Conservation (phyloP, 2,797 vertebrate genomes). For the Acanthurus leucopareius region DNA sequence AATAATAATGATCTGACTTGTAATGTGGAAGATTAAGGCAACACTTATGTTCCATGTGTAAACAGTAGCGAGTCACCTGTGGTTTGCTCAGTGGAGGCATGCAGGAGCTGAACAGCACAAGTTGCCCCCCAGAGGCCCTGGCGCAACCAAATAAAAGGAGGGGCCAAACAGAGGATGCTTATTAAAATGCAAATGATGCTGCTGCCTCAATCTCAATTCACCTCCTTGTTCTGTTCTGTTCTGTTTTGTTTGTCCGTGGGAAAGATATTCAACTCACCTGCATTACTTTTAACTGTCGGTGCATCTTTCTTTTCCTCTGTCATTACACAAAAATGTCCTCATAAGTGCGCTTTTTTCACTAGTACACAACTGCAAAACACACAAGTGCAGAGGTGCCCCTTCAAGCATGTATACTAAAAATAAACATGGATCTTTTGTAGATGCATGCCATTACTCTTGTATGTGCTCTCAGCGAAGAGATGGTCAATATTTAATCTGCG, state of each 20-base stretch:
- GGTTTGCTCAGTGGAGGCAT: conserved; percentile 62
- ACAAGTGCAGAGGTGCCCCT: conserved; percentile 37
- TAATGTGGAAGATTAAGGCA: neutral
- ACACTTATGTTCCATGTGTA: neutral
- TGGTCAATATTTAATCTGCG: conserved; percentile 79
- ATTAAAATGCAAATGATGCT: conserved; percentile 85
- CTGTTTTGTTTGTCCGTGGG: conserved; percentile 66
- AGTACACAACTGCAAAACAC: conserved; percentile 6
- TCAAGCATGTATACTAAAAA: conserved; percentile 73
- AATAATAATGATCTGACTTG: conserved; percentile 5
- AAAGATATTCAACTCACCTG: conserved; percentile 23
- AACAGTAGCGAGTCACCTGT: conserved; percentile 41
- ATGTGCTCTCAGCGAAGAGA: conserved; percentile 57
- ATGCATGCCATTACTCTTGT: conserved; percentile 57
- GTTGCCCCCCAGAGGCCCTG: conserved; percentile 67
- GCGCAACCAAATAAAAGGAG: conserved; percentile 48
- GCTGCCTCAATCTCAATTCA: conserved; percentile 51
- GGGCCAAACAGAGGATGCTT: conserved; percentile 69
- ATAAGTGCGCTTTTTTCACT: neutral
- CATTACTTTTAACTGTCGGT: conserved; percentile 22
- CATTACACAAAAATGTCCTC: conserved; percentile 2
- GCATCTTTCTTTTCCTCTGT: conserved; percentile 11
- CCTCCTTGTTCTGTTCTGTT: conserved; percentile 12
- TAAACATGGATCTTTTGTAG: conserved; percentile 65
- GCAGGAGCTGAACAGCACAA: conserved; percentile 57